A percentile compares a stretch with the other conserved stretches of the same genome.
These are phyloP conservation scores for Spinibarbus caldwelli DNA, from an alignment of 2,797 vertebrate species.

Conservation along the genomic window DNA sequence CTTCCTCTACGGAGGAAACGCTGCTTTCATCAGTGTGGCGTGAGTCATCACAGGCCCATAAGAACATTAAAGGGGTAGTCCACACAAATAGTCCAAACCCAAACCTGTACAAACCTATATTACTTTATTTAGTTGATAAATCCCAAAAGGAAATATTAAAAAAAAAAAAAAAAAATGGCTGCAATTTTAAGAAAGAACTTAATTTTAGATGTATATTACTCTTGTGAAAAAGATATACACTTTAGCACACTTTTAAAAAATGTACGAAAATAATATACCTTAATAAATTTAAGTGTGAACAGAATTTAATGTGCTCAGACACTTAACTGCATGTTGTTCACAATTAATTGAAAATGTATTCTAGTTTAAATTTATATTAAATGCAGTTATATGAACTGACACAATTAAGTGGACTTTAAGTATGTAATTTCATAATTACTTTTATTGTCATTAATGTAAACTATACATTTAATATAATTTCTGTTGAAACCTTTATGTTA, in stretches of 20 bases:
- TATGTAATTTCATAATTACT: background rate
- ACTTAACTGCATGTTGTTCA: background rate
- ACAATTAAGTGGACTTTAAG: background rate
- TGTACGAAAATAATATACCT: background rate
- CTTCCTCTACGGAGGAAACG: constrained; percentile 92
- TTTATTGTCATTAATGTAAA: background rate
- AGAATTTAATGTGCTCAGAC: background rate
- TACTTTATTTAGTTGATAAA: background rate
- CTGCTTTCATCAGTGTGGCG: constrained; percentile 89
- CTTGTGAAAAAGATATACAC: background rate
- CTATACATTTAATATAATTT: background rate
- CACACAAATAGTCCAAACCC: background rate
- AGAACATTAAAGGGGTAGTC: background rate
- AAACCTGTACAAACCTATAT: background rate
- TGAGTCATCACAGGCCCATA: constrained; percentile 73
- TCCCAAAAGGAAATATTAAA: background rate
- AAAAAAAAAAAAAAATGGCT: background rate
- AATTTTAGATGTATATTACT: background rate
- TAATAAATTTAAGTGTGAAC: background rate
- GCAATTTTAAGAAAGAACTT: background rate
- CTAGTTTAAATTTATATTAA: background rate
- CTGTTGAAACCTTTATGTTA: background rate
- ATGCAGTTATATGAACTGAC: background rate
- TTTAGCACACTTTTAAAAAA: background rate
- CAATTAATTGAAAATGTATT: background rate